Conservation (phyloP, 2,113 vertebrate species). For the Felis catus region DNA sequence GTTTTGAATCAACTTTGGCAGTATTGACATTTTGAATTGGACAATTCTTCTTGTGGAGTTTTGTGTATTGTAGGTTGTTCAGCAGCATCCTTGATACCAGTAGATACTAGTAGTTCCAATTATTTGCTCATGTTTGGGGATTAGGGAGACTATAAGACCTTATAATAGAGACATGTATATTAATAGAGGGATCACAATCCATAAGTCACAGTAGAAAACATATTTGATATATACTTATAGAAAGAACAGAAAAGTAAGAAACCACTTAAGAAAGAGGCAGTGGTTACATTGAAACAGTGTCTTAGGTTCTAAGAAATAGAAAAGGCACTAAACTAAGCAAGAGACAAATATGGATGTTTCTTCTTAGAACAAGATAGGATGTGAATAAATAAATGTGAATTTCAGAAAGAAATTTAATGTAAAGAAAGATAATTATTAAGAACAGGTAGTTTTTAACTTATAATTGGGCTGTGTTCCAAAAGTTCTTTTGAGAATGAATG, state of each 20-base stretch:
- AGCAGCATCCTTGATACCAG: background rate
- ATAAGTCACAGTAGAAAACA: slow-evolving; percentile 24
- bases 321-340: slow-evolving; percentile 8
- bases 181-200: background rate
- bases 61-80: background rate
- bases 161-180: background rate
- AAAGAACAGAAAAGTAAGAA: background rate
- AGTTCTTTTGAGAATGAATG: slow-evolving; percentile 33
- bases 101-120: background rate
- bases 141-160: background rate
- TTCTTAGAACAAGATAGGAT: background rate
- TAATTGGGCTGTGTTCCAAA: background rate
- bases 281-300: slow-evolving; percentile 6
- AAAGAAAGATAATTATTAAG: slow-evolving; percentile 14
- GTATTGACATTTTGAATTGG: background rate
- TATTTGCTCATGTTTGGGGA: background rate
- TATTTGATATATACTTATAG: background rate
- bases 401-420: background rate
- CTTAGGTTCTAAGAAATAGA: background rate
- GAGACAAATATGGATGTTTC: background rate
- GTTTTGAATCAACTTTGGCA: background rate
- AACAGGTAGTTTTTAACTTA: slow-evolving; percentile 35
- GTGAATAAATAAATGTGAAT: slow-evolving; percentile 36
- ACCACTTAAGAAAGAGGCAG: background rate
- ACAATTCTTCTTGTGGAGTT: background rate